These are phyloP conservation scores for Rhamnusium bicolor DNA, from an alignment of 2,888 invertebrate genomes.

Conservation along the genomic window DNA sequence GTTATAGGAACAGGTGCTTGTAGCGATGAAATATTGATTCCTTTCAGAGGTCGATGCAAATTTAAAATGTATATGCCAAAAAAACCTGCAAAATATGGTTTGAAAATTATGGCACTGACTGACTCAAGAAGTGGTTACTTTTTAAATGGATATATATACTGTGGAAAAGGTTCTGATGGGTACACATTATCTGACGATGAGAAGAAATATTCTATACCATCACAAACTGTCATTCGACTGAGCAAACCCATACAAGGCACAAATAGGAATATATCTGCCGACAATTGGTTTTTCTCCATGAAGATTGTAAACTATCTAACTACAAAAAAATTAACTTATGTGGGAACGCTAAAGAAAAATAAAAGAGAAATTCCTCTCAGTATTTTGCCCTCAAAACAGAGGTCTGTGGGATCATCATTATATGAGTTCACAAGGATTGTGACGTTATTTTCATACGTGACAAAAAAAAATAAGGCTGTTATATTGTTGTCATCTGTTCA, in stretches of 20 bases:
- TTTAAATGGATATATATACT: slow-evolving; percentile 39
- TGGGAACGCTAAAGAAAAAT: too few species aligned
- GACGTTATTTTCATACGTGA: too few species aligned
- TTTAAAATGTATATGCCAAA: slow-evolving; percentile 37
- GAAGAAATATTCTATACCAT: slow-evolving; percentile 25
- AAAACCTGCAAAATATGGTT: slow-evolving; percentile 32
- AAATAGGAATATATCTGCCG: slow-evolving; percentile 34
- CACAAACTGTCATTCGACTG: slow-evolving; percentile 34
- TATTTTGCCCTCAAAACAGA: too few species aligned
- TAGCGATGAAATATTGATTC: slow-evolving; percentile 25
- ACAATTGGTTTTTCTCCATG: slow-evolving; percentile 37
- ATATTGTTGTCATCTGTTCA: too few species aligned
- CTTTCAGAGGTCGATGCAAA: slow-evolving; percentile 30
- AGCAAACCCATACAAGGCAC: slow-evolving; percentile 18
- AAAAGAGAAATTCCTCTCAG: too few species aligned
- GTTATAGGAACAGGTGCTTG: slow-evolving; percentile 29
- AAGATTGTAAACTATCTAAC: slow-evolving; percentile 19
- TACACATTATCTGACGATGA: slow-evolving; percentile 1
- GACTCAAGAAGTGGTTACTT: slow-evolving; percentile 40
- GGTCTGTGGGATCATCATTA: too few species aligned
- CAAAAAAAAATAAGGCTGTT: too few species aligned
- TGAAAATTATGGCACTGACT: slow-evolving; percentile 36
- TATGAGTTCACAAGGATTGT: too few species aligned
- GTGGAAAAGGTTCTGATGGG: slow-evolving; percentile 27
- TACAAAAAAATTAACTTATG: too few species aligned